These are phyloP conservation scores for Eonycteris spelaea DNA, from an alignment of 2,113 vertebrate genomes.

Conservation along the genomic window DNA sequence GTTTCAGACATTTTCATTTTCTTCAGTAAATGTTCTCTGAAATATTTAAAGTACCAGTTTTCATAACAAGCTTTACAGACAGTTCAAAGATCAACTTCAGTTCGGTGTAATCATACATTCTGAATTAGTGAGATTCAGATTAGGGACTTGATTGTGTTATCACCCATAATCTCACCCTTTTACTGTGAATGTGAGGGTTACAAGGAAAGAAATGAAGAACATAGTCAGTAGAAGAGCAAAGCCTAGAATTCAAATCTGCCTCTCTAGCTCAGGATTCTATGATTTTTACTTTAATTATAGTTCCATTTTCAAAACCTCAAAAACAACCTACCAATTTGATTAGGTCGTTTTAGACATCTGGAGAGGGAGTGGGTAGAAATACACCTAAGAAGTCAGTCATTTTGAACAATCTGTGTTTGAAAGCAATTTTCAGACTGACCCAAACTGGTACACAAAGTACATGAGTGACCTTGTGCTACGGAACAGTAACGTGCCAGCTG, in stretches of 20 bases:
- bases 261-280: background rate
- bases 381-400: constrained; percentile 14
- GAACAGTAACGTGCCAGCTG: accelerated
- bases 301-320: background rate
- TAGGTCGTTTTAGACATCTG: background rate
- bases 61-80: background rate
- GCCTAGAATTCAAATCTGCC: background rate
- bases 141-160: background rate
- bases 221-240: background rate
- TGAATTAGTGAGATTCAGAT: background rate
- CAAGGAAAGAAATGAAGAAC: background rate
- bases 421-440: constrained; percentile 65
- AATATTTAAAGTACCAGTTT: constrained; percentile 24
- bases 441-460: constrained; percentile 48
- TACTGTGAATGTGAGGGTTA: background rate
- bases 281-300: constrained; percentile 13
- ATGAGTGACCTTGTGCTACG: background rate
- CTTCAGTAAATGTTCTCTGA: background rate
- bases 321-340: background rate
- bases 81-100: background rate
- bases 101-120: background rate
- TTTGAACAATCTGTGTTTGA: constrained; percentile 67
- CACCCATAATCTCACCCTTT: background rate
- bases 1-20: background rate
- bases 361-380: background rate